A percentile compares a stretch with the other conserved stretches of the same genome.
Conservation (phyloP, 2,113 vertebrate genomes). For the Pungitius pungitius region DNA sequence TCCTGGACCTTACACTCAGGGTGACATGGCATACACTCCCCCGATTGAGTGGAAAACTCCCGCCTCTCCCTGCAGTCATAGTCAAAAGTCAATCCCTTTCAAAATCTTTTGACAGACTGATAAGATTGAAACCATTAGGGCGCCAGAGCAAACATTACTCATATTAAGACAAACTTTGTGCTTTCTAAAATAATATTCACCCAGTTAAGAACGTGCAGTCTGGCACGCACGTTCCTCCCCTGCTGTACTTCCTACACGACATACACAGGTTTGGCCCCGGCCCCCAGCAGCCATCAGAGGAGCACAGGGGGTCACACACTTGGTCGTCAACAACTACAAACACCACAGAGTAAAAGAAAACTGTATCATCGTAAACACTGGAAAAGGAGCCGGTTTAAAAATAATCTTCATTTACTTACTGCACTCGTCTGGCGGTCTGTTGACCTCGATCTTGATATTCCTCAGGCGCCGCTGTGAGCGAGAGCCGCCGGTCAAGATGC, state of each 20-base stretch:
- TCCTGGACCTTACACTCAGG: constrained; percentile 86
- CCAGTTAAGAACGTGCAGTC: constrained; percentile 87
- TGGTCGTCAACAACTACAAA: constrained; percentile 80
- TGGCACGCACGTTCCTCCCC: constrained; percentile 84
- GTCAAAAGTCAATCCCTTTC: constrained; percentile 22
- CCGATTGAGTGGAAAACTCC: constrained; percentile 81
- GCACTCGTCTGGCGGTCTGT: constrained; percentile 77
- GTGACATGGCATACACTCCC: constrained; percentile 87
- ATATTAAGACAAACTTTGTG: constrained; percentile 7
- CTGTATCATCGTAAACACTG: not conserved
- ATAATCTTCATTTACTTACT: constrained; percentile 73
- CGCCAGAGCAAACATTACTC: constrained; percentile 33
- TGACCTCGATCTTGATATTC: constrained; percentile 77
- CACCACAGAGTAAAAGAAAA: not conserved
- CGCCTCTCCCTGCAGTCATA: constrained; percentile 80
- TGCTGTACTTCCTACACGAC: constrained; percentile 87
- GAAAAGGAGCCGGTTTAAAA: not conserved
- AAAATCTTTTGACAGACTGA: constrained; percentile 14
- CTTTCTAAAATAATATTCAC: too few relatives aligned
- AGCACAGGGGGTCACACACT: constrained; percentile 88
- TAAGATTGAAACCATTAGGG: constrained; percentile 6
- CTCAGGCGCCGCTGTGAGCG: constrained; percentile 65
- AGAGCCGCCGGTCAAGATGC: constrained; percentile 74
- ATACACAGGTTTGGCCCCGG: constrained; percentile 88
- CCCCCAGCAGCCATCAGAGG: constrained; percentile 90